Base-by-base conservation (phyloP, 1,140 invertebrate species). In the Rhyacophila brunnea region DNA sequence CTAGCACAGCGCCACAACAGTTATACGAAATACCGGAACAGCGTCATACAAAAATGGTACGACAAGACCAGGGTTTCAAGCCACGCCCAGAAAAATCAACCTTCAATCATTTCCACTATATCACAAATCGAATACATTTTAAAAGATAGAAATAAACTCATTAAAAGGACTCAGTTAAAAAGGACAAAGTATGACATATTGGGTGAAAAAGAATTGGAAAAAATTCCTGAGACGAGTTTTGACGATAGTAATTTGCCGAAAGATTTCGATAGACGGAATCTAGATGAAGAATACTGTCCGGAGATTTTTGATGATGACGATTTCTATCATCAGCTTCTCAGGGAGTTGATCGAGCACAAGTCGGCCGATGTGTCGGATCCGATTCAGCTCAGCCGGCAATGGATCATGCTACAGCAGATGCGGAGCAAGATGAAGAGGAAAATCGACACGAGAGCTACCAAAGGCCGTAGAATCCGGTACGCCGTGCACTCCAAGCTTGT, bases 231-330 rank as follows among this genome's bases (percentile, higher is more conserved):
- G 23, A 28, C 11, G 17, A 42, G 23, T 28, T 28, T 28, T n/a
- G 18, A 40, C 9, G 40, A 56, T 54, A 6, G 18, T 47, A 51
- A 70, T 60, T 45, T 53, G 23, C 28, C 43, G 1, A 17, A 32
- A 2, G 28, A 51, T 66, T 55, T 64, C 48, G 57, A 72, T 66
- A 66, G 73, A 71, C 67, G 73, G 14, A 75, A 77, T 67, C 73
- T 77, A 17, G 64, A 74, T 32, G 83, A 87, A 67, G 85, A 89
- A 64, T 85, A 87, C 63, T 88, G 93, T 73, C 57, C 75, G 0
- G 92, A 99, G 79, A 91, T 97, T 69, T 99, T 93, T 79, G 95
- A 98, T 73, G 96, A 99, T 73, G 90, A 90, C 72, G 96, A 99
- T 73, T 99, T 98, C 72, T 98, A 98, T 78, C 93, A 97, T 74